Conservation (phyloP, 2,888 invertebrate genomes). For the Hecatera dysodea region DNA sequence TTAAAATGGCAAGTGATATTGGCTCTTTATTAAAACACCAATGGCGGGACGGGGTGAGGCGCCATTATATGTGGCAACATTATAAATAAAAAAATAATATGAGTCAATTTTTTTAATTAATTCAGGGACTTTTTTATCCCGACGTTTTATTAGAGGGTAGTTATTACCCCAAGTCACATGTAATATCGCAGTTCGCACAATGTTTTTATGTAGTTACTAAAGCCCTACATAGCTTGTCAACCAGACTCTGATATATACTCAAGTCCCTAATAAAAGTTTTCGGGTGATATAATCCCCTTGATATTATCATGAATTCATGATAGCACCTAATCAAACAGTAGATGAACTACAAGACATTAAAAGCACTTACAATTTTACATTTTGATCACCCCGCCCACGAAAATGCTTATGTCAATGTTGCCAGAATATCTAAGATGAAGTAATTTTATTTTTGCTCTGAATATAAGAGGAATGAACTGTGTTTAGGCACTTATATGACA, state of each 20-base stretch:
- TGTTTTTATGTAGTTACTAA: constrained; percentile 7
- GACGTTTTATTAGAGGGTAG: constrained; percentile 3
- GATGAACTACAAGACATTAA: constrained; percentile 53
- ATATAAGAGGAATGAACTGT: constrained; percentile 55
- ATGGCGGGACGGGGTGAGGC: constrained; percentile 45
- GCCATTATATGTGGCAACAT: constrained; percentile 42
- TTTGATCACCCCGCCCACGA: constrained; percentile 50
- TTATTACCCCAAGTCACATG: neutral
- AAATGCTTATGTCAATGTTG: constrained; percentile 43
- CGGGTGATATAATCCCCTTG: constrained; percentile 24
- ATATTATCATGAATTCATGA: too few relatives aligned
- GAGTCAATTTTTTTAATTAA: constrained; percentile 41
- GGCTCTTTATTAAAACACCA: constrained; percentile 62
- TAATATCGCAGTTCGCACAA: neutral
- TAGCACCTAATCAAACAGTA: constrained; percentile 53
- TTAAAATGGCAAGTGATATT: constrained; percentile 73
- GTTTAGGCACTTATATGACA: constrained; percentile 35
- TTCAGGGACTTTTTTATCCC: constrained; percentile 15
- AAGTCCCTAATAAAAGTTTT: constrained; percentile 14
- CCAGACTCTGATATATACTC: neutral
- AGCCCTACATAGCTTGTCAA: constrained; percentile 4
- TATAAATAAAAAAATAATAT: constrained; percentile 38
- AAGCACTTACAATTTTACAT: constrained; percentile 52
- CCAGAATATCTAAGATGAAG: constrained; percentile 45
- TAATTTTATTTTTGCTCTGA: constrained; percentile 51